Base-by-base conservation (phyloP, 2,797 vertebrate genomes). In the Moxostoma hubbsi region DNA sequence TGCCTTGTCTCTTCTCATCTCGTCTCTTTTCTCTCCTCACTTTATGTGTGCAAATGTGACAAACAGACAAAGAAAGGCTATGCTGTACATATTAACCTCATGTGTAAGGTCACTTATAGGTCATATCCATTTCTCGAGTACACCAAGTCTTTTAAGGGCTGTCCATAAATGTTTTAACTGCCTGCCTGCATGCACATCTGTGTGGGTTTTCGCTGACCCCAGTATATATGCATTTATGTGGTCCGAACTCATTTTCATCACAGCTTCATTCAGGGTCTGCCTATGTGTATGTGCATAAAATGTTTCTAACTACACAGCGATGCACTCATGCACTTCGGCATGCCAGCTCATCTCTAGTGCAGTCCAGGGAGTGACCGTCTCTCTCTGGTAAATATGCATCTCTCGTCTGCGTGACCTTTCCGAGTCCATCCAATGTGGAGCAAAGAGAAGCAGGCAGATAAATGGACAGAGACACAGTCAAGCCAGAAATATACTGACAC, bases 391-490 rank as follows among this genome's bases (percentile, higher is more conserved):
- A 65, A 72, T 81, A 71, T 77, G 74, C 67, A 24, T 24, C 79
- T 55, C 71, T 46, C 13, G 6, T 61, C 71, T 75, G 71, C 5
- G 0, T 82, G 81, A 75, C 81, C 70, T 79, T 36, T 79, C 51
- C 43, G 11, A 82, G 76, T 73, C 54, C 24, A 9, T 49, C 71
- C 71, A 75, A n/a, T 68, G 50, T 46, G 36, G 71, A 80, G 47
- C 54, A 67, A 61, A 18, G 66, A 59, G 64, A 69, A 54, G 53
- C 11, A 11, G 43, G 74, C 45, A 12, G 62, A 71, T 75, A 58
- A 82, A 73, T 65, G 59, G 16, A 72, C 55, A 69, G 65, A 66
- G 61, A 61, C 65, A 79, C 65, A 79, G 61, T 68, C 75, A 74
- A 55, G 58, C 75, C 15, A 68, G 58, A 36, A 58, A 62, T 50